Conservation (phyloP, 2,888 invertebrate genomes). For the Herminia tarsipennalis region DNA sequence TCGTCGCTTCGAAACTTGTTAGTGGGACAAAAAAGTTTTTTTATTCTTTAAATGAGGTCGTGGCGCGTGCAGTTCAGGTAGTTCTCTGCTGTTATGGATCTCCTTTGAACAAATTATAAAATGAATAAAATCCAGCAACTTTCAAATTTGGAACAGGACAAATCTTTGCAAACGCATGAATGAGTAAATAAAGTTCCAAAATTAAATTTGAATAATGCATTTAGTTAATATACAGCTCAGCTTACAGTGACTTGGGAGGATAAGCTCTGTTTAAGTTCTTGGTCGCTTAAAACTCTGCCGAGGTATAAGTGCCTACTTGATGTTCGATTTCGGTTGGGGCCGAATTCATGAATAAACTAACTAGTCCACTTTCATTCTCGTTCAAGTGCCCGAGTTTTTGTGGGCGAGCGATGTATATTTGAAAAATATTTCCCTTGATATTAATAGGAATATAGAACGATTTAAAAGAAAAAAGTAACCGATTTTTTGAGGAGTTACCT, state of each 20-base stretch:
- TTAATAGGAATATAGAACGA: background rate
- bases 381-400: slow-evolving; percentile 29
- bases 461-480: slow-evolving; percentile 11
- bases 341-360: slow-evolving; percentile 51
- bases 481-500: slow-evolving; percentile 11
- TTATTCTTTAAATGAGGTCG: slow-evolving; percentile 29
- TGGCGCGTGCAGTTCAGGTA: slow-evolving; percentile 54
- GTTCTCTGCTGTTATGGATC: slow-evolving; percentile 22
- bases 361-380: slow-evolving; percentile 52
- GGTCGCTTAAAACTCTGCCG: slow-evolving; percentile 33
- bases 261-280: slow-evolving; percentile 36
- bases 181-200: slow-evolving; percentile 22
- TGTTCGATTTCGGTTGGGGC: slow-evolving; percentile 53
- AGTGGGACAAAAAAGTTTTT: slow-evolving; percentile 38
- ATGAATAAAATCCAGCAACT: slow-evolving; percentile 13
- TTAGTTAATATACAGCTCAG: slow-evolving; percentile 26
- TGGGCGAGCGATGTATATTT: slow-evolving; percentile 7
- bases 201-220: slow-evolving; percentile 33
- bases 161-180: slow-evolving; percentile 22
- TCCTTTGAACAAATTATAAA: slow-evolving; percentile 18
- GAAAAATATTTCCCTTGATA: slow-evolving; percentile 16
- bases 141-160: slow-evolving; percentile 10
- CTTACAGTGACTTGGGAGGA: slow-evolving; percentile 33
- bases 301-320: slow-evolving; percentile 36
- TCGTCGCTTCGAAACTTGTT: slow-evolving; percentile 35